These are phyloP conservation scores for Melanophora roralis DNA, from an alignment of 2,888 invertebrate species.

Conservation along the genomic window DNA sequence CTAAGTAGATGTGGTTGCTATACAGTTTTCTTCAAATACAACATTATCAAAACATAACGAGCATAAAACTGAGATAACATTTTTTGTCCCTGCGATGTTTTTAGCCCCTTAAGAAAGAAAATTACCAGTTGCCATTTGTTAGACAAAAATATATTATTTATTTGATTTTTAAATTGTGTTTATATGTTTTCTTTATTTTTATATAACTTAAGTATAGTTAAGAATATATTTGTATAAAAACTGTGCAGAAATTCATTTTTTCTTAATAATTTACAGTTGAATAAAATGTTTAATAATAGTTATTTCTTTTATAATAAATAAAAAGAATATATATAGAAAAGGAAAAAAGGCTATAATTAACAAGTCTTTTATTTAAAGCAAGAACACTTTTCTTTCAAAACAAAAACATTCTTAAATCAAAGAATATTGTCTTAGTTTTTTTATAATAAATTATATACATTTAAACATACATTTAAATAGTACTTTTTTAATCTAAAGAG, in stretches of 20 bases:
- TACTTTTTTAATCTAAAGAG: conserved; percentile 67
- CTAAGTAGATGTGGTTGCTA: too few relatives aligned
- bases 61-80: too few relatives aligned
- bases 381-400: neutral
- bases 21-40: too few relatives aligned
- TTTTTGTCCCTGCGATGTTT: too few relatives aligned
- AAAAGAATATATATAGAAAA: neutral
- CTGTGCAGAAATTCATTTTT: conserved; percentile 33
- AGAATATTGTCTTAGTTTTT: conserved; percentile 17
- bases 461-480: neutral
- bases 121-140: too few relatives aligned
- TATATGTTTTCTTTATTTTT: conserved; percentile 9
- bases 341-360: neutral
- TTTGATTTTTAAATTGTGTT: conserved; percentile 17
- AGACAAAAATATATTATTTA: conserved; percentile 28
- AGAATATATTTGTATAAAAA: neutral
- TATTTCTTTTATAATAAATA: neutral
- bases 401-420: conserved; percentile 18
- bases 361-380: conserved; percentile 34
- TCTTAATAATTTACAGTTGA: conserved; percentile 6
- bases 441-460: neutral
- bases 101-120: too few relatives aligned
- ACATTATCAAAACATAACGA: too few relatives aligned
- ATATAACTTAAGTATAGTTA: conserved; percentile 15
- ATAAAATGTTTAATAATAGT: conserved; percentile 9